phyloP scores from a whole-genome alignment of 2,888 invertebrate genomes.

The Ctenicera cuprea region DNA sequence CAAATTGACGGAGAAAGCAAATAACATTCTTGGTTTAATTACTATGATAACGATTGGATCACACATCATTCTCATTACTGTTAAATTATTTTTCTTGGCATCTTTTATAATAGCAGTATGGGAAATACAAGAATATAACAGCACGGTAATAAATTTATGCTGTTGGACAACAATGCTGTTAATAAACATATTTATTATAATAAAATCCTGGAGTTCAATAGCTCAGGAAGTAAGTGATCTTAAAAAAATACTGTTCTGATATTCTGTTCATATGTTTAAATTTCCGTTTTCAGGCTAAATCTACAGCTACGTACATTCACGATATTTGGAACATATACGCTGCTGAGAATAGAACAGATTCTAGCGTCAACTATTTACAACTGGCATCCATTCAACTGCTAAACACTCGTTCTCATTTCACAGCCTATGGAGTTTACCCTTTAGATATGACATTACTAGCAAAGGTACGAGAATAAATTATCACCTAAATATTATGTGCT shows the following conservation, averaged over 20 bases:
- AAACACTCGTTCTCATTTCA: constrained; percentile 53
- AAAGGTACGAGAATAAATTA: constrained; percentile 32
- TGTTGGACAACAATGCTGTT: neutral
- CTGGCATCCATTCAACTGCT: constrained; percentile 54
- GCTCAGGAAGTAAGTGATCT: neutral
- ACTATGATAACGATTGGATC: neutral
- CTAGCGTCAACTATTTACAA: constrained; percentile 53
- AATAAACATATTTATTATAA: neutral
- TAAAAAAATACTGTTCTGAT: neutral
- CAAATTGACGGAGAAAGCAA: neutral
- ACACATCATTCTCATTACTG: neutral
- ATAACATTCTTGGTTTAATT: neutral
- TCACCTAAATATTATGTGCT: too few relatives aligned
- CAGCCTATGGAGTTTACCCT: constrained; percentile 54
- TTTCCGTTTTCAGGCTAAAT: too few relatives aligned
- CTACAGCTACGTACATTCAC: constrained; percentile 46
- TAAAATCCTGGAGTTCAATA: neutral
- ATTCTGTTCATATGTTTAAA: too few relatives aligned
- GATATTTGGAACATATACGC: constrained; percentile 58
- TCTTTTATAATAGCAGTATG: neutral
- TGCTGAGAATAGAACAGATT: constrained; percentile 50
- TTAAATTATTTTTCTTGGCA: neutral
- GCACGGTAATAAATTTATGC: neutral
- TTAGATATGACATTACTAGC: constrained; percentile 58
- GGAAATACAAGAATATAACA: neutral